phyloP scores from a whole-genome alignment of 2,888 invertebrate genomes.

The Lithodes maja region DNA sequence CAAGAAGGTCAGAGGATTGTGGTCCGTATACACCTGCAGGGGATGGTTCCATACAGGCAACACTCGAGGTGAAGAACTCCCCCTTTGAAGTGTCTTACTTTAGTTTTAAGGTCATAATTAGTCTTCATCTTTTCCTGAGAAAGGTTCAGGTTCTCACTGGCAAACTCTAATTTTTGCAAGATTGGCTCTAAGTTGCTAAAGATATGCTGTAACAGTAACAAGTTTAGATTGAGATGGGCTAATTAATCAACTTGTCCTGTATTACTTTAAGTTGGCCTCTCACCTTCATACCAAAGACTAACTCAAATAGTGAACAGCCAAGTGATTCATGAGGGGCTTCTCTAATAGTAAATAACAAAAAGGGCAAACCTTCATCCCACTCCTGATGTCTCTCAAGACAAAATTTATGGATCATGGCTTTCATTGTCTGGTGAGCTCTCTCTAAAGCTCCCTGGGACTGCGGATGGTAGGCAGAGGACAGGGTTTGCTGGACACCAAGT shows the following conservation, averaged over 20 bases:
- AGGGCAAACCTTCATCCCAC: background rate
- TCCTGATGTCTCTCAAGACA: background rate
- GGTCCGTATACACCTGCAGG: too few species aligned
- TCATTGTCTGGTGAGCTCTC: conserved; percentile 16
- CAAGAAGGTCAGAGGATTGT: too few species aligned
- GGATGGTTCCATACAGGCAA: too few species aligned
- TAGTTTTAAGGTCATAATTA: background rate
- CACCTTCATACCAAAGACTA: background rate
- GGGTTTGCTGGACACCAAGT: background rate
- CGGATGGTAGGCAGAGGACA: conserved; percentile 11
- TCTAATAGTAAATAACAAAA: conserved; percentile 19
- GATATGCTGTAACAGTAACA: background rate
- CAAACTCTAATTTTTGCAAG: background rate
- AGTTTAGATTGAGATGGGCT: background rate
- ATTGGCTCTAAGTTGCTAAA: background rate
- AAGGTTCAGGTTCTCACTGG: background rate
- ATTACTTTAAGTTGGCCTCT: too few species aligned
- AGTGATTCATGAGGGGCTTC: conserved; percentile 30
- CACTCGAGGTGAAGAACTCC: too few species aligned
- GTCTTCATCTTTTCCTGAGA: conserved; percentile 18
- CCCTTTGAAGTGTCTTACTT: background rate
- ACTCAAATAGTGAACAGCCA: background rate
- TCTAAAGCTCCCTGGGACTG: conserved; percentile 24
- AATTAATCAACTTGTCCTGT: background rate
- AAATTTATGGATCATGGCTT: conserved; percentile 1